A percentile compares a stretch with the other conserved stretches of the same genome.
These are phyloP conservation scores for Forbesichthys papilliferus DNA, from an alignment of 2,113 vertebrate genomes.

Conservation along the genomic window DNA sequence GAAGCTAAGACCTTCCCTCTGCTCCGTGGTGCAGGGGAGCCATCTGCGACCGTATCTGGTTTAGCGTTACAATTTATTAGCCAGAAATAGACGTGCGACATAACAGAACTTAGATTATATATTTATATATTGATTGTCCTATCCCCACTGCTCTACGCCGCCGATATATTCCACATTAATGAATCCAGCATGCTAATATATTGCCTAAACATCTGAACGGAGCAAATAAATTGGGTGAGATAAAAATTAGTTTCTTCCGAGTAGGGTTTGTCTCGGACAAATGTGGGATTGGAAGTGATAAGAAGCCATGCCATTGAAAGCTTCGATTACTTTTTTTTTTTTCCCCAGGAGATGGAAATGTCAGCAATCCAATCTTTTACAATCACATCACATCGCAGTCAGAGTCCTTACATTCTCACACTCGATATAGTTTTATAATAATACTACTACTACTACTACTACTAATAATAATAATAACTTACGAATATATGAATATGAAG, in stretches of 20 bases:
- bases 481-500: neutral
- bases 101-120: conserved; percentile 42
- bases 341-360: conserved; percentile 38
- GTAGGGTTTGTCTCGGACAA: neutral
- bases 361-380: conserved; percentile 25
- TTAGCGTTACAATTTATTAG: conserved; percentile 56
- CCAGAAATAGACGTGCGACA: conserved; percentile 43
- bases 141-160: no score
- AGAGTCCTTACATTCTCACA: conserved; percentile 11
- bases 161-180: no score
- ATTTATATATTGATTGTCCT: conserved; percentile 26
- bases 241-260: conserved; percentile 43
- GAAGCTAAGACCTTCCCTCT: conserved; percentile 76
- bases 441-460: no score
- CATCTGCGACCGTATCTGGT: conserved; percentile 72
- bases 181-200: no score
- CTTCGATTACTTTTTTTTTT: conserved; percentile 5
- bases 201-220: no score
- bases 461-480: no score
- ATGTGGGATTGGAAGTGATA: neutral
- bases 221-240: conserved; percentile 1
- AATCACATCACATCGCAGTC: conserved; percentile 44
- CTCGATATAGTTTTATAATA: no score
- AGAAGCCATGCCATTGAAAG: neutral
- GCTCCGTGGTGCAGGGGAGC: conserved; percentile 64